Evolutionary conservation across 2,113 vertebrate species (phyloP), one percentile per base, ranked within the genome.

Genomic region (Solea senegalensis): DNA sequence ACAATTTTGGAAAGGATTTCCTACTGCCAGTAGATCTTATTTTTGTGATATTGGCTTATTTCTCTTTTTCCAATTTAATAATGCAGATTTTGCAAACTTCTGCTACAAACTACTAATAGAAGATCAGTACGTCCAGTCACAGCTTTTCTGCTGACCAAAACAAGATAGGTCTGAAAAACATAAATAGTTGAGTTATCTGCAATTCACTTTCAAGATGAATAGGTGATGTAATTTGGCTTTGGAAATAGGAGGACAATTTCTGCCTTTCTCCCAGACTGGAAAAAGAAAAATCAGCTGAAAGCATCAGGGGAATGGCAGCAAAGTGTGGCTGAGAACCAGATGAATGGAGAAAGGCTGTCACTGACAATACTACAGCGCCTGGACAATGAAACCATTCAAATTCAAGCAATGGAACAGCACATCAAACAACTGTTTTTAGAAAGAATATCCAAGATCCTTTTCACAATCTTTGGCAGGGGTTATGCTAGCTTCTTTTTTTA

Each of bases 301-400:
- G 60, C 76, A 65, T 48, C 8, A 21, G 3, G 70, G 70, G 62
- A 80, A 50, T 50, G 8, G 70, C 50, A 45, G 64, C 57, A 75
- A 85, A 85, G 73, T 78, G 57, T 81, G 73, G 82, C 64, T 62
- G 77, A 83, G 79, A 62, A 62, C 77, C 72, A 64, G 59, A 81
- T 13, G 9, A 78, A 68, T 14, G 10, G 56, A 58, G 53, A 69
- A 65, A 74, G 62, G 40, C 76, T 67, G 66, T 64, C 76, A 70
- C 41, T 74, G 45, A 80, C 70, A 74, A 72, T 44, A 69, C 55
- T 49, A 71, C 48, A 34, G 53, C 61, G 50, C 40, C 60, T 28
- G 7, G 58, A 60, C 59, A 66, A 21, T 21, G 41, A 62, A 69
- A 65, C 46, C 49, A 55, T 65, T 59, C 72, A 78, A 49, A 64